phyloP scores from a whole-genome alignment of 2,113 vertebrate genomes.

The Cryptomyrus ogoouensis region DNA sequence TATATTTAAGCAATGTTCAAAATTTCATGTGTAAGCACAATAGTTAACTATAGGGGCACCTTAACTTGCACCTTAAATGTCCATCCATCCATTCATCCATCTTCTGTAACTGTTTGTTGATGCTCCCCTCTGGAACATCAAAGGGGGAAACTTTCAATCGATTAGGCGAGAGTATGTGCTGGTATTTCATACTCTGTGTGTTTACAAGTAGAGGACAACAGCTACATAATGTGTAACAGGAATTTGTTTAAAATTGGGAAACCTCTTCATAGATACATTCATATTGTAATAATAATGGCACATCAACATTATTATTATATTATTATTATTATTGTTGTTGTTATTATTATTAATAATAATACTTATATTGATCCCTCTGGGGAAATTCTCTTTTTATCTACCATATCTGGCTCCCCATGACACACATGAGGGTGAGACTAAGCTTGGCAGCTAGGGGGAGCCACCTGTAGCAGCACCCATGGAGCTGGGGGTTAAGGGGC shows the following conservation, averaged over 20 bases:
- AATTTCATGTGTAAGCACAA: neutral
- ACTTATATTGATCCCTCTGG: neutral
- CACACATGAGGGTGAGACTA: neutral
- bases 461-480: neutral
- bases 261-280: neutral
- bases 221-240: neutral
- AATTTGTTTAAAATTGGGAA: neutral
- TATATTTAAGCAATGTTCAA: neutral
- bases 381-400: no score
- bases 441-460: neutral
- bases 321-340: no score
- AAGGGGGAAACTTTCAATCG: neutral
- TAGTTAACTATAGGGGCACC: neutral
- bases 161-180: neutral
- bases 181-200: neutral
- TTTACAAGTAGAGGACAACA: neutral
- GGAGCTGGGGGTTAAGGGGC: neutral
- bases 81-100: neutral
- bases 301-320: no score
- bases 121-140: neutral
- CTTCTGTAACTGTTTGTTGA: neutral
- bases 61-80: neutral
- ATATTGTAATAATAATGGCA: neutral
- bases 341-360: no score
- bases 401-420: neutral